Base-by-base conservation (phyloP, 2,888 invertebrate genomes). In the Lepidochitona cinerea region DNA sequence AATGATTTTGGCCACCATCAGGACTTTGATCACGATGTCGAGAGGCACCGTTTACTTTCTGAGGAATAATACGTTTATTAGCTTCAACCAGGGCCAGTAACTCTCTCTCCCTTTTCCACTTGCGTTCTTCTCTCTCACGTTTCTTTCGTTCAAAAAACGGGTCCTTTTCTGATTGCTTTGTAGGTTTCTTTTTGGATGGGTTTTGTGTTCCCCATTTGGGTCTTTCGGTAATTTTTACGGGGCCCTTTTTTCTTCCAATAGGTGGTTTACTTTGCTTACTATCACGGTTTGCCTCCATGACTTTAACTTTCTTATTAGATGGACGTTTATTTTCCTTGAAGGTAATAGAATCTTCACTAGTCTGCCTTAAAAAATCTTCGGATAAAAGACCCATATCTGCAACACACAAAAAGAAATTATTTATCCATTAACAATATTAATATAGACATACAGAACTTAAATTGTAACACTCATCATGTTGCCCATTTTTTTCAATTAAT, bases 131-230 rank as follows among this genome's bases (percentile, higher is more conserved):
- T 69, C 84, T 81, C 54, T 82, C 79, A 52, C 79, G 70, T 67
- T 80, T 82, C 68, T 84, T 85, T 71, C 83, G 77, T 53, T 83
- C 78, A 78, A 81, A 87, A 72, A 84, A 83, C n/a, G 86, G 87
- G 75, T 89, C 89, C 72, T 80, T 84, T 74, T 89, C 88, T 0
- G 89, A 89, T 73, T 89, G 87, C 75, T 88, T 89, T 37, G 79
- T 72, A 1, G 81, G 76, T 70, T 77, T 81, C 73, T 75, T 83
- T 65, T 73, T 69, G 41, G 75, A 73, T 41, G 77, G 77, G 69
- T 87, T 85, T 67, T 83, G 83, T 71, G 84, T 85, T 54, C 87
- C 86, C 87, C 88, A 88, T 37, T 73, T 78, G 0, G 85, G 84
- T 65, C 81, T 81, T 52, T 80, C 82, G 26, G 23, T 29, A 26